Evolutionary conservation across 2,797 vertebrate species (phyloP).

Genomic region (Coregonus suidteri): DNA sequence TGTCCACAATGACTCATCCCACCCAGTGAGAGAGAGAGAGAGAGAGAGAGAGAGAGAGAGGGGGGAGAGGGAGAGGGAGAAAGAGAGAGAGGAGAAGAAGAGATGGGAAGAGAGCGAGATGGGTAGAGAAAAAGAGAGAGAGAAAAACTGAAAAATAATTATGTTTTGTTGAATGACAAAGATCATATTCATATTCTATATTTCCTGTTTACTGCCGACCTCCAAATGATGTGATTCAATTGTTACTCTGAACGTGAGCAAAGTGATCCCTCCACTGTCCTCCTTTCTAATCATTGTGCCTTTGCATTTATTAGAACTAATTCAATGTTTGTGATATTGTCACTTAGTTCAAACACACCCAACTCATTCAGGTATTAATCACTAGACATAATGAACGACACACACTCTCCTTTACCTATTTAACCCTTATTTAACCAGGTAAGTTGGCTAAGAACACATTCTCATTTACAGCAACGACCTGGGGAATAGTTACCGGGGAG

Average conservation of each 20-base stretch:
- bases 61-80: neutral
- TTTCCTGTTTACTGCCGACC: slow-evolving; percentile 47
- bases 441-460: no score
- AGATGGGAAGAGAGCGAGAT: slow-evolving; percentile 23
- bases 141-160: neutral
- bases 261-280: neutral
- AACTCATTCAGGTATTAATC: slow-evolving; percentile 44
- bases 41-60: neutral
- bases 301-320: neutral
- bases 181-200: slow-evolving; percentile 37
- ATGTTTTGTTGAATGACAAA: slow-evolving; percentile 40
- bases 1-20: slow-evolving; percentile 73
- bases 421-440: no score
- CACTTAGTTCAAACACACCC: slow-evolving; percentile 14
- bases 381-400: slow-evolving; percentile 21
- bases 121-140: neutral
- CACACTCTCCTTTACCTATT: slow-evolving; percentile 15
- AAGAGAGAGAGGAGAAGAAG: neutral
- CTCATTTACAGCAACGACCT: no score
- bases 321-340: neutral
- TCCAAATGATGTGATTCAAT: slow-evolving; percentile 19
- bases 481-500: no score
- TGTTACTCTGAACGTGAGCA: neutral
- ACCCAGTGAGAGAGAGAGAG: slow-evolving; percentile 51
- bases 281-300: neutral